Conservation (phyloP, 2,888 invertebrate species). For the Notocelia uddmanniana region DNA sequence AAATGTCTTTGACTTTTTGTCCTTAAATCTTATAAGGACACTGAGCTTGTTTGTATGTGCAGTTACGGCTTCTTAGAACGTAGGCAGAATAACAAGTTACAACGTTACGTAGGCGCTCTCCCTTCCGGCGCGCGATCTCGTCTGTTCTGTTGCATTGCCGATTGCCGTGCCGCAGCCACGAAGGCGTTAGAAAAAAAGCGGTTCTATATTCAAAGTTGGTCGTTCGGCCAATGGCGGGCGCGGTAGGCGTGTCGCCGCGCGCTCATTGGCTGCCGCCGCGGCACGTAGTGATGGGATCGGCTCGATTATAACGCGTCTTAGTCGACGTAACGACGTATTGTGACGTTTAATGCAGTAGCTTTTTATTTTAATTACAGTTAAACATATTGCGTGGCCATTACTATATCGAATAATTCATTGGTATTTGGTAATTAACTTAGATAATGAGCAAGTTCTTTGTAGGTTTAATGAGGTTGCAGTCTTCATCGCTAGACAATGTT, state of each 20-base stretch:
- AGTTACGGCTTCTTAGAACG: conserved; percentile 5
- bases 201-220: conserved; percentile 84
- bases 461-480: not conserved
- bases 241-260: conserved; percentile 77
- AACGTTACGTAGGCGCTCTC: conserved; percentile 6
- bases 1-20: too few relatives aligned
- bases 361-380: conserved; percentile 20
- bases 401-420: conserved; percentile 3
- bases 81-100: conserved; percentile 1
- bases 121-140: conserved; percentile 14
- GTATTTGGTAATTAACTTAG: not conserved
- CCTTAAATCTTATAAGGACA: too few relatives aligned
- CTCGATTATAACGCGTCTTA: conserved; percentile 73
- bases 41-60: not conserved
- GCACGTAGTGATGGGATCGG: conserved; percentile 60
- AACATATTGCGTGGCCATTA: conserved; percentile 2
- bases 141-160: too few relatives aligned
- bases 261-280: conserved; percentile 71
- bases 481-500: conserved; percentile 1
- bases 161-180: conserved; percentile 61
- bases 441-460: conserved; percentile 15
- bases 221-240: conserved; percentile 76
- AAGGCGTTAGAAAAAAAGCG: conserved; percentile 83
- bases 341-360: conserved; percentile 13
- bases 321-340: conserved; percentile 43